Conservation (phyloP, 92 coral and sea anemone species). For the Scolanthus callimorphus region DNA sequence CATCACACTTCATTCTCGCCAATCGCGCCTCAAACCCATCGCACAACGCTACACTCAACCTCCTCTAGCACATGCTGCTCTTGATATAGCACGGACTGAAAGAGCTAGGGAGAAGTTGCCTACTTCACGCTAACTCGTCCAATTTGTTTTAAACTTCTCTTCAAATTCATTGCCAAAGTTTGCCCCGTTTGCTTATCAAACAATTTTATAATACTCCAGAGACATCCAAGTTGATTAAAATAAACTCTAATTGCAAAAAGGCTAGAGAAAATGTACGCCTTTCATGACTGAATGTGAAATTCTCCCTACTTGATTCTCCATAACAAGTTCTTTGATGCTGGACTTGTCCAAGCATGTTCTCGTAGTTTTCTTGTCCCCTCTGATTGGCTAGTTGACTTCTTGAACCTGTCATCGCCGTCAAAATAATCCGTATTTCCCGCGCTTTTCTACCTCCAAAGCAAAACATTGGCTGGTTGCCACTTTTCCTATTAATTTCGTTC, state of each 20-base stretch:
- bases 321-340: neutral
- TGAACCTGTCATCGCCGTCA: too few relatives aligned
- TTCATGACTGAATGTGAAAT: slow-evolving; percentile 1
- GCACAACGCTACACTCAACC: neutral
- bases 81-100: neutral
- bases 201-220: too few relatives aligned
- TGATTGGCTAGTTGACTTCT: slow-evolving; percentile 13
- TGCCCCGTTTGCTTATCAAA: too few relatives aligned
- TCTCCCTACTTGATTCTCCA: slow-evolving; percentile 5
- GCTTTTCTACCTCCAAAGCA: slow-evolving; percentile 17
- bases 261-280: too few relatives aligned
- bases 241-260: too few relatives aligned
- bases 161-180: too few relatives aligned
- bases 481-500: too few relatives aligned
- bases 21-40: slow-evolving; percentile 4
- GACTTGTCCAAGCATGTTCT: slow-evolving; percentile 20
- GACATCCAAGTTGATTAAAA: too few relatives aligned
- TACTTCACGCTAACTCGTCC: neutral
- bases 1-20: slow-evolving; percentile 9
- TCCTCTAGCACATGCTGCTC: slow-evolving; percentile 7
- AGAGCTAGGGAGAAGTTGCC: neutral
- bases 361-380: neutral
- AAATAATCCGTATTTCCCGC: slow-evolving; percentile 52
- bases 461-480: too few relatives aligned
- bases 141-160: too few relatives aligned